Percentiles rank a stretch among this genome's conserved stretches.
phyloP scores from a whole-genome alignment of 30 jellyfish, hydroid and myxozoan species.

The Pseudorhiza aurosa region DNA sequence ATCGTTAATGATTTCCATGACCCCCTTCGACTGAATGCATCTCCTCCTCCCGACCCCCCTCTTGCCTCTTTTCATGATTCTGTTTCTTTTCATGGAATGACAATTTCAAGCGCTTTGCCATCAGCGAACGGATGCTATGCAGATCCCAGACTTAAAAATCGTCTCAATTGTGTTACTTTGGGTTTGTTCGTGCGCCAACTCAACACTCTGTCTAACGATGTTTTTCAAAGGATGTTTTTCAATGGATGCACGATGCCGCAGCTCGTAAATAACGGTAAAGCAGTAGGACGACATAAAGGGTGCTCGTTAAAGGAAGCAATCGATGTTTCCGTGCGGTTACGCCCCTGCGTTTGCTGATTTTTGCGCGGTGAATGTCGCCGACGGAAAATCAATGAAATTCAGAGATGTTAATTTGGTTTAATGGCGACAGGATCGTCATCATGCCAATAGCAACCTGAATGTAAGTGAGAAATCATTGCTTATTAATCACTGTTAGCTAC shows the following conservation, averaged over 20 bases:
- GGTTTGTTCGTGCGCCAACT: too few species aligned
- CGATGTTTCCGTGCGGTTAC: background rate
- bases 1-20: too few species aligned
- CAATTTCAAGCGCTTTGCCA: too few species aligned
- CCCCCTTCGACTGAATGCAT: too few species aligned
- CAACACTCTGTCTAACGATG: background rate
- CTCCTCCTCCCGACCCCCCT: too few species aligned
- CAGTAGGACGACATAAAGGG: background rate
- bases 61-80: too few species aligned
- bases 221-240: background rate
- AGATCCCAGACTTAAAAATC: too few species aligned
- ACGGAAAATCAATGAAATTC: background rate
- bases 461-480: background rate
- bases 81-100: too few species aligned
- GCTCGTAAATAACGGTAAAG: too few species aligned
- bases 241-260: too few species aligned
- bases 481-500: background rate
- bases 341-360: background rate
- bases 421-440: background rate
- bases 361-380: background rate
- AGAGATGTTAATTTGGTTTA: background rate
- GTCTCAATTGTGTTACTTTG: too few species aligned
- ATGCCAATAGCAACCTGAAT: conserved; percentile 1
- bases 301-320: conserved; percentile 9
- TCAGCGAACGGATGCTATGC: too few species aligned